phyloP scores from a whole-genome alignment of 1,140 invertebrate genomes.

The Holcopasites calliopsidis region DNA sequence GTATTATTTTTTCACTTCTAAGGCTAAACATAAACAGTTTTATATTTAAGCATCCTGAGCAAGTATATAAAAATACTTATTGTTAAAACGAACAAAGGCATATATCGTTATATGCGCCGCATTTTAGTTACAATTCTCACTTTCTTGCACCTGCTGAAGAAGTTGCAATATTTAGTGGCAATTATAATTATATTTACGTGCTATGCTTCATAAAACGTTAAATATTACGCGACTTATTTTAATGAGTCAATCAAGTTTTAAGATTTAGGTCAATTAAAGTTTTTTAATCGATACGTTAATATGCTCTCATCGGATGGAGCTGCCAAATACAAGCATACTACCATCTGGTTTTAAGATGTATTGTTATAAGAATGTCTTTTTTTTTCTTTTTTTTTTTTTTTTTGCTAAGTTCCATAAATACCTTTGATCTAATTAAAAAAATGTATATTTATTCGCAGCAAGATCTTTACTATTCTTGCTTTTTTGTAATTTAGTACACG shows the following conservation, averaged over 20 bases:
- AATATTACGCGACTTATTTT: neutral
- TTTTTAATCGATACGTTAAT: constrained; percentile 28
- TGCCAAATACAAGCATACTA: constrained; percentile 41
- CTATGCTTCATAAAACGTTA: constrained; percentile 1
- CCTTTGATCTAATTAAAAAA: neutral
- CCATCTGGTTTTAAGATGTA: constrained; percentile 19
- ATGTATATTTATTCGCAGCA: constrained; percentile 2
- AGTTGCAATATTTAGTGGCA: constrained; percentile 43
- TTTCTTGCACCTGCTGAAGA: constrained; percentile 29
- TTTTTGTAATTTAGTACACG: too few species aligned
- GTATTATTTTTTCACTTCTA: constrained; percentile 47
- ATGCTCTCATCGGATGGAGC: constrained; percentile 28
- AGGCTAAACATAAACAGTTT: constrained; percentile 26
- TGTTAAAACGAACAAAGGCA: constrained; percentile 5
- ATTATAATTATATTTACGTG: constrained; percentile 25
- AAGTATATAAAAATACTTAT: constrained; percentile 32
- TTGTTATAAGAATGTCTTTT: constrained; percentile 33
- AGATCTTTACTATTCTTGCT: constrained; percentile 31
- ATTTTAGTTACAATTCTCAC: constrained; percentile 13
- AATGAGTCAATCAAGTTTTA: constrained; percentile 3
- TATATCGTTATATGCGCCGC: constrained; percentile 1
- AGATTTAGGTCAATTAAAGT: constrained; percentile 15
- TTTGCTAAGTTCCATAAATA: constrained; percentile 51
- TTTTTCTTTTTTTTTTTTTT: too few species aligned
- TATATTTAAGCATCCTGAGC: constrained; percentile 28